Evolutionary conservation across 2,113 vertebrate genomes (phyloP), one percentile per base, ranked within the genome.

Genomic region (Pedionomus torquatus): DNA sequence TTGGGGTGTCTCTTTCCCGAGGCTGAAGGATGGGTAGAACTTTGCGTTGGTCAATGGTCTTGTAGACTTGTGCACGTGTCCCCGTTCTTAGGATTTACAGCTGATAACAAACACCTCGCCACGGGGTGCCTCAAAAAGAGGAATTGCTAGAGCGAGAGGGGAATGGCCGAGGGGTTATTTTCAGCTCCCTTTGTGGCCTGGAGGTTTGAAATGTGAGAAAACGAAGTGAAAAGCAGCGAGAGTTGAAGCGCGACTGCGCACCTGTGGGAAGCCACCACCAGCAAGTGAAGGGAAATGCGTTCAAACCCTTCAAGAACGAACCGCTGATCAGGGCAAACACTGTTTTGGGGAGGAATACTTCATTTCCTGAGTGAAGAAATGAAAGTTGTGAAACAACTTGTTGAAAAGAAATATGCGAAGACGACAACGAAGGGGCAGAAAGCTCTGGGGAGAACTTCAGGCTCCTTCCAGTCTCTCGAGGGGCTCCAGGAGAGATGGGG

Each of bases 231-330:
- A 58, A 74, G 33, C 1, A 51, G 70, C 1, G 30, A 95, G 78
- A 83, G 66, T 7, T 13, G 54, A n/a, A 10, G 37, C 21, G 71
- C 10, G 63, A 41, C 54, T 30, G 48, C 1, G 4, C 41, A 25
- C 23, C 58, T 55, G 65, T 13, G 37, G 72, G 66, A n/a, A 31
- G 63, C 2, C 39, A 13, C 37, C 8, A 7, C 55, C 49, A 6
- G 10, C 14, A 9, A 61, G 35, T 16, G 4, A n/a, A 43, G 60
- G 51, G 80, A 70, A 55, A 30, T 0, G 0, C 23, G 2, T 66
- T 6, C 7, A 23, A 60, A 13, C 13, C 1, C 39, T 13, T 24
- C 43, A 17, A 25, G 57, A 31, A 25, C 0, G 14, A 54, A 20
- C 24, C 0, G 3, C 13, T 35, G 35, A 14, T 7, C 9, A 33